Evolutionary conservation across 2,888 invertebrate genomes (phyloP), one percentile per base, ranked within the genome.

Genomic region (Lacanobia wlatinum): DNA sequence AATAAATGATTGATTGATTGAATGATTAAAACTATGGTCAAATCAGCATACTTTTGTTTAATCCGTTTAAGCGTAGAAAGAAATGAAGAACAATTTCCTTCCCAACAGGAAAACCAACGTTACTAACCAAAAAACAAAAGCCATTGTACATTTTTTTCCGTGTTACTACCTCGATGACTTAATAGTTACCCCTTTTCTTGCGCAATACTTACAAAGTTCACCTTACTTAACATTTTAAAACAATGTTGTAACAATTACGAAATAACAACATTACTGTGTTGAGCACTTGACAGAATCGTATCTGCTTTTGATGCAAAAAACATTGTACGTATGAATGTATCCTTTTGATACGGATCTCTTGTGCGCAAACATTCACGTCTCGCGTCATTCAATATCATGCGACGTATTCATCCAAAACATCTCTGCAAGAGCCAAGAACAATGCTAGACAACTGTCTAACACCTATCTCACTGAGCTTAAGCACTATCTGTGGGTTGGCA

Each of bases 401-500:
- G 76, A 81, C 77, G 85, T 77, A 87, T 90, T 88, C 90, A 91
- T 79, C 87, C 83, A 78, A 87, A 88, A 87, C 88, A 88, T 87
- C 81, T 84, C 87, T 86, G 86, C 84, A 82, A 80, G 83, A 83
- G 78, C 78, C 70, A 72, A 78, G 69, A 83, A 86, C 85, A 86
- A 86, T 83, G 86, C 87, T 84, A 89, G 87, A 88, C 87, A 89
- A 89, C 89, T 88, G 88, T 89, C 91, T 90, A 87, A 84, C 87
- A 84, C 88, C 86, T 87, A 88, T 85, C 84, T 86, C 83, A 74
- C 84, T 84, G 82, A 70, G 82, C 76, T 84, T 81, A 80, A 87
- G 84, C 82, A 83, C 77, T 83, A 76, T 64, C 70, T 70, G 21
- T 34, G 18, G 9, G 2, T 56, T 34, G 40, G 52, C 73, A 76